Base-by-base conservation (phyloP, 1,140 invertebrate species). In the Drosophila aff. region DNA sequence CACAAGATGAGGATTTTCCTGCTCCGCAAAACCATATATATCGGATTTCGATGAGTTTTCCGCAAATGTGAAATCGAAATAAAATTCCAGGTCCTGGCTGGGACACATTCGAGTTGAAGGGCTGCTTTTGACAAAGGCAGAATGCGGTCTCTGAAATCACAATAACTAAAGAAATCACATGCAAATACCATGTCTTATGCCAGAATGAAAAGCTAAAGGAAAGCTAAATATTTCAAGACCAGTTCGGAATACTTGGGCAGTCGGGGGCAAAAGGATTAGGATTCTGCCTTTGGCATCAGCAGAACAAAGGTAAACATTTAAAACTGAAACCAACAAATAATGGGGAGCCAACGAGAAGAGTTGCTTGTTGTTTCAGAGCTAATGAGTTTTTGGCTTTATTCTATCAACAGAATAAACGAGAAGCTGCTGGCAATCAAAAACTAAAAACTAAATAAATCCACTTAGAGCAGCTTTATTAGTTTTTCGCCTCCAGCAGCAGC, bases 351-450 rank as follows among this genome's bases (percentile, higher is more conserved):
- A 36, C 4, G 36, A 16, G 18, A 26, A 18, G 23, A 40, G 52
- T 52, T 28, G 33, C 21, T 73, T 73, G 53, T 43, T 73, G 46
- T 73, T 73, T 61, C 38, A 61, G 31, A 60, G 40, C 67, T 73
- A 73, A 73, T 73, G 68, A 73, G 71, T 67, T 73, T 72, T 73
- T 61, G 68, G 71, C 67, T 61, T 73, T 73, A 74, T 61, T 44
- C 60, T 52, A 61, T 74, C 71, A 74, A 74, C 71, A 73, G 49
- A 72, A 59, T 38, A 33, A 38, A 47, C 13, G 6, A n/a, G 10
- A 28, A 49, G 31, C 18, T 28, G 11, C 13, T 57, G 28, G 47
- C 23, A 59, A 59, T 15, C 33, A 15, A 31, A 59, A 50, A n/a
- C 13, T 23, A 41, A 26, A 59, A 60, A 73, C 44, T 73, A 43